phyloP scores from a whole-genome alignment of 2,797 vertebrate genomes.

The Rhinoraja longicauda region DNA sequence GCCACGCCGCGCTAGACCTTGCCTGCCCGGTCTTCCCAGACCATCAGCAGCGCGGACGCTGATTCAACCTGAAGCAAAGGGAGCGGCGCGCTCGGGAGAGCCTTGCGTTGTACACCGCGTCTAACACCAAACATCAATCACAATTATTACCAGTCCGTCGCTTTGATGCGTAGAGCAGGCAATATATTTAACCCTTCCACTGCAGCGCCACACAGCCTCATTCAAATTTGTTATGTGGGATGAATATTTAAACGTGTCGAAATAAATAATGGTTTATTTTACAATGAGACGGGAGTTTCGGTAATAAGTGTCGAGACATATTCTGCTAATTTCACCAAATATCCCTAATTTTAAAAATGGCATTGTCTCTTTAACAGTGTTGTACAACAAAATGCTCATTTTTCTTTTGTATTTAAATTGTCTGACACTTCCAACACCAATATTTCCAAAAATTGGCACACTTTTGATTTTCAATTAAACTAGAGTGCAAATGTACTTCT shows the following conservation, averaged over 20 bases:
- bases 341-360: background rate
- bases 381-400: background rate
- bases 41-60: background rate
- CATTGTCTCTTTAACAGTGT: background rate
- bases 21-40: background rate
- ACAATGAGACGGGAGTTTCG: background rate
- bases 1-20: background rate
- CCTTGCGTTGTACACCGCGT: background rate
- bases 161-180: background rate
- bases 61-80: background rate
- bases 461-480: background rate
- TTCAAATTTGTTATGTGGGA: too few species aligned
- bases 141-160: background rate
- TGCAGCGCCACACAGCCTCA: background rate
- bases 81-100: background rate
- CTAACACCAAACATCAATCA: background rate
- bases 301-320: background rate
- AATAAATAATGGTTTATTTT: too few species aligned
- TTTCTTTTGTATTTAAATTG: background rate
- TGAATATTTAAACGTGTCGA: too few species aligned
- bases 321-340: background rate
- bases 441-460: background rate
- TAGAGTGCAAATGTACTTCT: background rate
- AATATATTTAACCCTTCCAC: background rate
- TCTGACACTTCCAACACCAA: background rate